Evolutionary conservation across 2,797 vertebrate species (phyloP), one percentile per base, ranked within the genome.

Genomic region (Vireo griseus): DNA sequence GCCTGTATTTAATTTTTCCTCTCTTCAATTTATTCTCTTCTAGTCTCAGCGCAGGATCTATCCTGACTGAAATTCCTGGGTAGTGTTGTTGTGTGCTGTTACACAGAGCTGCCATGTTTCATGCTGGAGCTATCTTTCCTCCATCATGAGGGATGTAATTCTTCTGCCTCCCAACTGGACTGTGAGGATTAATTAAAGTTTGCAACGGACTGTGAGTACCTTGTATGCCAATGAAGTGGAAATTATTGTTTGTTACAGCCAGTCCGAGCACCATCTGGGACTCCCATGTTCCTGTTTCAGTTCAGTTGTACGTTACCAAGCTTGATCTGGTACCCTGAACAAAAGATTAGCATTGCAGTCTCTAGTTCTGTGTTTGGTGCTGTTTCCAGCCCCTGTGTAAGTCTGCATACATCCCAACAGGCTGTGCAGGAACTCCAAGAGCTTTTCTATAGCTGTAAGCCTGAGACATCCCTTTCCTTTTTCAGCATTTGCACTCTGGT

Each of bases 111-210:
- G 62, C 62, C 10, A 9, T 9, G 24, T 86, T 76, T 84, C 24
- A n/a, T 26, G 24, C 40, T 59, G 47, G 58, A 94, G 37, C 22
- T 47, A 6, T 78, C 76, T 57, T 50, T 65, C 28, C 48, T 81
- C 77, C 3, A 1, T 39, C 37, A 75, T 18, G 37, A 45, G 14
- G 26, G 24, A 78, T 66, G 33, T 14, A 72, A 88, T 81, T 77
- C 85, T 87, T 74, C 44, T 33, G 79, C 59, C 84, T 73, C 58
- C 62, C 76, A 95, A 67, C 66, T 44, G 48, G 51, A 83, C 77
- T 88, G 85, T 37, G 45, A 91, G n/a, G 55, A 82, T 89, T 95
- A 92, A 94, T 83, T 91, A 84, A 91, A 82, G 55, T 72, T 90
- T 75, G 59, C 71, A 71, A 65, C 1, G 29, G 16, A 11, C 35